Evolutionary conservation across 1,140 invertebrate species (phyloP).

Genomic region (Bombus superbus): DNA sequence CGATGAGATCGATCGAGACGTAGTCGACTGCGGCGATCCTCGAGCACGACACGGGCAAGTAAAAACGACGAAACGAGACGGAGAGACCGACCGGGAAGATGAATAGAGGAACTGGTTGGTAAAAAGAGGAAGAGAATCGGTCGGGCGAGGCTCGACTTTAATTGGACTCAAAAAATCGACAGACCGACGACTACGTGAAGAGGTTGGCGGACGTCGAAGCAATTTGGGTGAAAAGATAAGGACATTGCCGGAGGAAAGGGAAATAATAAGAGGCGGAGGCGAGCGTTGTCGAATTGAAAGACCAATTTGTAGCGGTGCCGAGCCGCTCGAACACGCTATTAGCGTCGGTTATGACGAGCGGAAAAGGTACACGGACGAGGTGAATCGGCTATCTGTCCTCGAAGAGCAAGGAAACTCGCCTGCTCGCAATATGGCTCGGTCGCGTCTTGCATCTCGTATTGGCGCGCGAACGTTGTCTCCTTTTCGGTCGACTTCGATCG

Average conservation of each 20-base stretch:
- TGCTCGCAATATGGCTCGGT: not conserved
- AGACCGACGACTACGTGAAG: conserved; percentile 48
- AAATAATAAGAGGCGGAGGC: conserved; percentile 47
- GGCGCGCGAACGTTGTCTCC: not conserved
- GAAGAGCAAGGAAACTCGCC: not conserved
- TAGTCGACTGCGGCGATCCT: not conserved
- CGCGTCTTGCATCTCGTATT: not conserved
- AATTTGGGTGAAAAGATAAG: conserved; percentile 50
- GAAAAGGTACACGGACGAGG: conserved; percentile 13
- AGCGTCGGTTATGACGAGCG: conserved; percentile 54
- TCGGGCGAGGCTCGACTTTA: conserved; percentile 36
- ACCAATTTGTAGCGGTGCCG: conserved; percentile 51
- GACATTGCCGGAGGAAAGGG: conserved; percentile 2
- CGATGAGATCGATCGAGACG: not conserved
- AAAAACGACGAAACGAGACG: not conserved
- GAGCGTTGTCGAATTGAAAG: conserved; percentile 49
- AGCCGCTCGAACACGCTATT: conserved; percentile 41
- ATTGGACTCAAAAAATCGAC: conserved; percentile 54
- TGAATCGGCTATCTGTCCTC: not conserved
- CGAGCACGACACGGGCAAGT: conserved; percentile 12
- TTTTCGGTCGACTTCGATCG: not conserved
- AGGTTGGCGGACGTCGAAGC: conserved; percentile 31
- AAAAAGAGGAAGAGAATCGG: not conserved
- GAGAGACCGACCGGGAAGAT: not conserved
- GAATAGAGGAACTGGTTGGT: not conserved